phyloP scores from a whole-genome alignment of 2,888 invertebrate genomes.

The Timema podura region DNA sequence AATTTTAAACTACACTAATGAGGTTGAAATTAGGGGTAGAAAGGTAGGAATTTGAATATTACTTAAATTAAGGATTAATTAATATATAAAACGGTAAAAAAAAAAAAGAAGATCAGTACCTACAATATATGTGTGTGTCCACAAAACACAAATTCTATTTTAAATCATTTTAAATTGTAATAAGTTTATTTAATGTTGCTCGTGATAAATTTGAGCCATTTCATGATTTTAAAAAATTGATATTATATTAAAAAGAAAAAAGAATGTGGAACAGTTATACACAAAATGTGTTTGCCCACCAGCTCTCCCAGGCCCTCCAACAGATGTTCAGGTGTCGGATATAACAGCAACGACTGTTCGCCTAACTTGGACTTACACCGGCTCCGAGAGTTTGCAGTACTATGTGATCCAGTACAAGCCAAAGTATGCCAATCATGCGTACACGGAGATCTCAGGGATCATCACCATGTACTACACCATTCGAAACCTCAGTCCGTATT shows the following conservation, averaged over 20 bases:
- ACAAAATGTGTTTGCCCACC: slow-evolving; percentile 30
- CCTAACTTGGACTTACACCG: slow-evolving; percentile 88
- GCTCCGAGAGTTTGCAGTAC: slow-evolving; percentile 86
- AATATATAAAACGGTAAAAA: no score
- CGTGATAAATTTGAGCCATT: no score
- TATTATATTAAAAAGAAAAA: not conserved
- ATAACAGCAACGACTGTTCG: slow-evolving; percentile 91
- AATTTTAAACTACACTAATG: no score
- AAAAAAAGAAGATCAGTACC: no score
- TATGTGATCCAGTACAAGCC: slow-evolving; percentile 97
- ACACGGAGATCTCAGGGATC: slow-evolving; percentile 88
- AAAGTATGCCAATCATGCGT: slow-evolving; percentile 87
- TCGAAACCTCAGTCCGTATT: slow-evolving; percentile 85
- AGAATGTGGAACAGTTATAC: not conserved
- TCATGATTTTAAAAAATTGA: not conserved
- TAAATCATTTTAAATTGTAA: no score
- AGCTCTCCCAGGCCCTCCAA: slow-evolving; percentile 90
- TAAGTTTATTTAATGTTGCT: no score
- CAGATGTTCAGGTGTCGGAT: slow-evolving; percentile 85
- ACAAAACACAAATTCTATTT: no score
- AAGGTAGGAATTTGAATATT: no score
- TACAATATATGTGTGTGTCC: no score
- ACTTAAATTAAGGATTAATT: no score
- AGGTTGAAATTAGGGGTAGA: no score
- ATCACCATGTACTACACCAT: slow-evolving; percentile 91